Evolutionary conservation across 2,113 vertebrate genomes (phyloP).

Genomic region (Lamprologus ornatipinnis): DNA sequence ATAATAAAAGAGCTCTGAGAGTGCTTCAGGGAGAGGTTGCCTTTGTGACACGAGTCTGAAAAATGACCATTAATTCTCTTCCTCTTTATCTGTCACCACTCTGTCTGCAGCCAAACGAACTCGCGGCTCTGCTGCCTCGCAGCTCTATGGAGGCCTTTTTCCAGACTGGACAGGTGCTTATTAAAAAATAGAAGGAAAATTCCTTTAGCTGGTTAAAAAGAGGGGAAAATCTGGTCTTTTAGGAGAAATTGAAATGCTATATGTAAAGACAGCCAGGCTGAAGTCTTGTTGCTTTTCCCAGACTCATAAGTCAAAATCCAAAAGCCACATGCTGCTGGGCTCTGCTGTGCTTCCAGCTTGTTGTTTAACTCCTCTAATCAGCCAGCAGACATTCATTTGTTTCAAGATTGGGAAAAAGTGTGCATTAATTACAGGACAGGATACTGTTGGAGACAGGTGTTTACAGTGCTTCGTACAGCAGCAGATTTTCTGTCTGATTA

Average conservation of each 20-base stretch:
- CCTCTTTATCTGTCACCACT: constrained; percentile 50
- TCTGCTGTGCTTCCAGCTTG: not conserved
- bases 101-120: constrained; percentile 10
- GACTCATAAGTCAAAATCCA: constrained; percentile 21
- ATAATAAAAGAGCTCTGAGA: not conserved
- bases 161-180: constrained; percentile 47
- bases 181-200: constrained; percentile 27
- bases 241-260: not conserved
- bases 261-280: not conserved
- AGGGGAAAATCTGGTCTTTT: not conserved
- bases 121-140: not conserved
- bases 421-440: constrained; percentile 14
- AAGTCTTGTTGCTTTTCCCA: constrained; percentile 5
- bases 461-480: constrained; percentile 32
- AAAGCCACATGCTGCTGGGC: constrained; percentile 17
- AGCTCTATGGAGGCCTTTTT: constrained; percentile 19
- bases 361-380: constrained; percentile 36
- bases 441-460: constrained; percentile 15
- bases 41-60: constrained; percentile 20
- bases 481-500: constrained; percentile 36
- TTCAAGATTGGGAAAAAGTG: not conserved
- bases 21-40: constrained; percentile 12
- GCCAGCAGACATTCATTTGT: constrained; percentile 10
- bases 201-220: not conserved
- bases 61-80: constrained; percentile 34